Percentiles rank a stretch among this genome's conserved stretches.
Evolutionary conservation across 2,113 vertebrate species (phyloP).

Genomic region (Trematomus loennbergii): DNA sequence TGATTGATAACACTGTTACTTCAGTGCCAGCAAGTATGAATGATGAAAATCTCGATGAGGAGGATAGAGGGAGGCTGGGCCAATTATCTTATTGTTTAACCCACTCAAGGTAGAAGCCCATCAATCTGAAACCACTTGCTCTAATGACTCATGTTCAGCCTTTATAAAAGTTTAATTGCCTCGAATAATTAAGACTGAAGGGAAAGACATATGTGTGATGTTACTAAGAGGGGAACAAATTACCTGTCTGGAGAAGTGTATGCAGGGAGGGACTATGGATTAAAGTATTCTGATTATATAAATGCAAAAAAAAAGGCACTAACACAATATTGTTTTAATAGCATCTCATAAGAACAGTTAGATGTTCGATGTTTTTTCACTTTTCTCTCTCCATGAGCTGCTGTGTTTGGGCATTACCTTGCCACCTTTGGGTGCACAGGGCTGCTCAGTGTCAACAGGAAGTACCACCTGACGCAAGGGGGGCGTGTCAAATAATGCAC

Average conservation of each 20-base stretch:
- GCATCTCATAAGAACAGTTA: background rate
- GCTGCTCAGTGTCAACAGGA: background rate
- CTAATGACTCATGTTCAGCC: conserved; percentile 73
- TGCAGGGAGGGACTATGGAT: background rate
- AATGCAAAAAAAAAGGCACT: background rate
- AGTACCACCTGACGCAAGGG: conserved; percentile 49
- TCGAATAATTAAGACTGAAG: conserved; percentile 71
- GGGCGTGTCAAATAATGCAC: conserved; percentile 9
- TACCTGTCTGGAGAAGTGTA: conserved; percentile 24
- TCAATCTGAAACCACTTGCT: conserved; percentile 79
- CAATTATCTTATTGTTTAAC: conserved; percentile 80
- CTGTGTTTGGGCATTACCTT: background rate
- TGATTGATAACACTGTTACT: conserved; percentile 71
- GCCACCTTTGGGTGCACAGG: conserved; percentile 15
- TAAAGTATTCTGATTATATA: conserved; percentile 7
- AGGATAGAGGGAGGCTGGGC: conserved; percentile 35
- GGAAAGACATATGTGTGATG: conserved; percentile 50
- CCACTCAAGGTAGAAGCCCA: conserved; percentile 74
- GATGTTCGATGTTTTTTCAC: background rate
- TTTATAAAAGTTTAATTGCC: conserved; percentile 75
- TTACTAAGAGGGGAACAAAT: conserved; percentile 24
- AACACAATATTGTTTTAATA: background rate
- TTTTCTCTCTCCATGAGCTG: background rate
- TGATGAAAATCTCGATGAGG: conserved; percentile 72
- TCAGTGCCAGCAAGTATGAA: conserved; percentile 67